These are phyloP conservation scores for Scolopax bukidnonensis DNA, from an alignment of 2,797 vertebrate species.

Conservation along the genomic window DNA sequence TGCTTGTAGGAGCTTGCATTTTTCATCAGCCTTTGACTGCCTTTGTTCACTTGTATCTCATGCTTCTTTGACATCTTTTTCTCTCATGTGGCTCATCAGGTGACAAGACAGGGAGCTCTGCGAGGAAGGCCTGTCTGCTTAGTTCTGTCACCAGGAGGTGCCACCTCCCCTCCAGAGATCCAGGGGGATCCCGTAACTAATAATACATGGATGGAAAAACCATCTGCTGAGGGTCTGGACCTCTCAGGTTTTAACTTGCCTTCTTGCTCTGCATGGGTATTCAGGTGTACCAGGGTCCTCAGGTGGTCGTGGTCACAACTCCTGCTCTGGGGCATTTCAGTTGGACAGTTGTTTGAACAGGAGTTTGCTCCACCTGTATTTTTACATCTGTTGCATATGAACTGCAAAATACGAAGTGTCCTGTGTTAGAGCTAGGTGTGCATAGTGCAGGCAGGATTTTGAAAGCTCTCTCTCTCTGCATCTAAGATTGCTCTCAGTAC, in stretches of 20 bases:
- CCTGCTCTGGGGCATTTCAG: neutral
- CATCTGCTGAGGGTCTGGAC: neutral
- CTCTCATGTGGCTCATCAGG: neutral
- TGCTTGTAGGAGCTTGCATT: neutral
- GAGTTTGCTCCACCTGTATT: neutral
- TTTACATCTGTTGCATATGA: neutral
- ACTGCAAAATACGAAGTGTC: neutral
- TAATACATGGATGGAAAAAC: neutral
- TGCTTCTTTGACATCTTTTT: neutral
- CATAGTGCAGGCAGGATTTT: neutral
- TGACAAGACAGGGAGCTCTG: neutral
- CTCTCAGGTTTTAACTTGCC: neutral
- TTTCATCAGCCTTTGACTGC: neutral
- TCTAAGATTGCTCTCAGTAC: neutral
- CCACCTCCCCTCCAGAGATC: neutral
- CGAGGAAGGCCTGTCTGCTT: neutral
- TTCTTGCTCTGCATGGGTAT: neutral
- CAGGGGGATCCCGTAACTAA: neutral
- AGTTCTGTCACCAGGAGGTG: neutral
- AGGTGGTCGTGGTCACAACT: neutral
- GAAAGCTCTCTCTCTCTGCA: neutral
- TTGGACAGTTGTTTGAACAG: neutral
- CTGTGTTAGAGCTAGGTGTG: neutral
- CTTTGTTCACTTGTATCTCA: neutral
- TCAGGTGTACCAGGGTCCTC: neutral